phyloP scores from a whole-genome alignment of 2,888 invertebrate species.

The Apamea anceps region DNA sequence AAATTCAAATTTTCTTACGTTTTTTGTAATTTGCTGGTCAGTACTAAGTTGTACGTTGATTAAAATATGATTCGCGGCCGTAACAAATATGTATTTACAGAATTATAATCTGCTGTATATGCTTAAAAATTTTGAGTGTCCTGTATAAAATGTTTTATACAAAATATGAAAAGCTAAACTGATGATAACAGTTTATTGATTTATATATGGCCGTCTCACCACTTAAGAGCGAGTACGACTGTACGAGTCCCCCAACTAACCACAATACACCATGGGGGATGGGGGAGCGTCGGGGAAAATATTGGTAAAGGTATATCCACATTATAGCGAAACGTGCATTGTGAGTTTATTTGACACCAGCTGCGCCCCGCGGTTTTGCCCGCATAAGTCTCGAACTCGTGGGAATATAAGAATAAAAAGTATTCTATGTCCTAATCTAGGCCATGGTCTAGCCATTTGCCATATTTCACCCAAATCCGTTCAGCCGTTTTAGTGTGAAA shows the following conservation, averaged over 20 bases:
- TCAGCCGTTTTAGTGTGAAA: background rate
- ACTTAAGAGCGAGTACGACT: slow-evolving; percentile 30
- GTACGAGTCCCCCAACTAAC: slow-evolving; percentile 14
- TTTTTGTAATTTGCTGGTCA: too few relatives aligned
- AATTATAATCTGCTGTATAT: too few relatives aligned
- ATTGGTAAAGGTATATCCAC: slow-evolving; percentile 11
- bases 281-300: background rate
- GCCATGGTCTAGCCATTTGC: background rate
- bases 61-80: too few relatives aligned
- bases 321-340: background rate
- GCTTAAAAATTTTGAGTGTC: background rate
- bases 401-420: background rate
- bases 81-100: too few relatives aligned
- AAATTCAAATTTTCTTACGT: too few relatives aligned
- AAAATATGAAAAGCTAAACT: slow-evolving; percentile 45
- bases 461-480: background rate
- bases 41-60: too few relatives aligned
- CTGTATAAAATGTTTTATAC: background rate
- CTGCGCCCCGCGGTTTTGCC: background rate
- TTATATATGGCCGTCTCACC: slow-evolving; percentile 47
- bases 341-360: background rate
- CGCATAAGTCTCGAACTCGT: background rate
- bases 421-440: background rate
- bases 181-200: slow-evolving; percentile 56
- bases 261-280: slow-evolving; percentile 17